Base-by-base conservation (phyloP, 2,113 vertebrate genomes). In the Pica pica region DNA sequence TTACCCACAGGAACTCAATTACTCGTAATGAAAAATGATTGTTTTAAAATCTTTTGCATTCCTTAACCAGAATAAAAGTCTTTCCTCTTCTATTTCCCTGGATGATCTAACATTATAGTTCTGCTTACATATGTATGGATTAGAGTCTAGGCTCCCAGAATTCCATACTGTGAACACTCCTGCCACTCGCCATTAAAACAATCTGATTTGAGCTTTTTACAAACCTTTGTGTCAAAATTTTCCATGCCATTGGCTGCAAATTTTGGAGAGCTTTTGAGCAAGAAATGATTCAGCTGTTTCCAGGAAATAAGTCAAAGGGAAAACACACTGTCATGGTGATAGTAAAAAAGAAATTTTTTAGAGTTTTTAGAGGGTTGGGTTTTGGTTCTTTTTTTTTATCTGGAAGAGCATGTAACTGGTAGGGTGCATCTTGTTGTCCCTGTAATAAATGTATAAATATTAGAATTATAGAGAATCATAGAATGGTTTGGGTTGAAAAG, bases 241-340 rank as follows among this genome's bases (percentile, higher is more conserved):
- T 93, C 87, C 64, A 24, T 46, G 42, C 12, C 65, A 41, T 9
- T 37, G 44, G 33, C 83, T 63, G 71, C 65, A 89, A 35, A 82
- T 57, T 68, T 41, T 87, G 52, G 60, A 88, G 23, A 64, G 46
- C 55, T 70, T 60, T 79, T 69, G 50, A 65, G 42, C 39, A 76
- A 94, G 63, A 76, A 93, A 83, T 93, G 74, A 94, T 37, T 90
- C 91, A 96, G 87, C 63, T 84, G 27, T 87, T 94, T 91, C 33
- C 23, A 71, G 86, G 41, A 64, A 89, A 11, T 28, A 64, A 87
- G 20, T 60, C 56, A 61, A 46, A 46, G 50, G 14, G 37, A 35
- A 91, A 93, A 61, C 11, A 71, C 35, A 64, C 19, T 82, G 35
- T 76, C 52, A 83, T 41, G 53, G 24, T 24, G n/a, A 64, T 41